phyloP scores from a whole-genome alignment of 2,113 vertebrate species.

The Semnornis frantzii region DNA sequence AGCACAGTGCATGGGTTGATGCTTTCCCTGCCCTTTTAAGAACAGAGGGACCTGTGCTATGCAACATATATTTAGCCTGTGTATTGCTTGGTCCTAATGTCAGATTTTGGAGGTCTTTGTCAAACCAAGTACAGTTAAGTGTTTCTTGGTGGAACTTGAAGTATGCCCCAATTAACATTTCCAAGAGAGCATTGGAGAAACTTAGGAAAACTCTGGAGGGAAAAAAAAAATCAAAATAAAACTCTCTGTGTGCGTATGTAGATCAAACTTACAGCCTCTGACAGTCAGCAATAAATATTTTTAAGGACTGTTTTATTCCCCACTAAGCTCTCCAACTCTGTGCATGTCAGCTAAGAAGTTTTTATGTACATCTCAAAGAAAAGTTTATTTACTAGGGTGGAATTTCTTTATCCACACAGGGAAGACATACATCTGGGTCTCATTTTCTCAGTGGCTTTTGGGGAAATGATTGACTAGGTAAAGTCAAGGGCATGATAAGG shows the following conservation, averaged over 20 bases:
- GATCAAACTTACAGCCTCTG: neutral
- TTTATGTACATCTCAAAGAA: neutral
- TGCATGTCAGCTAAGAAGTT: neutral
- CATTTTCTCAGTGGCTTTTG: neutral
- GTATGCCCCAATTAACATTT: neutral
- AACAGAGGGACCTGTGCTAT: neutral
- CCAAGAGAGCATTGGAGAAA: neutral
- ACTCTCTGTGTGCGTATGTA: neutral
- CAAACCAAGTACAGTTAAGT: neutral
- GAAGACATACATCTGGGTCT: neutral
- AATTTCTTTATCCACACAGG: no score
- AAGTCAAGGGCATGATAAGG: neutral
- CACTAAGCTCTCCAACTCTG: neutral
- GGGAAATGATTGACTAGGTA: neutral
- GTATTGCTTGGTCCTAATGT: neutral
- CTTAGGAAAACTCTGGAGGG: neutral
- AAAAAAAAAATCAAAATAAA: neutral
- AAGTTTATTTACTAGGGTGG: neutral
- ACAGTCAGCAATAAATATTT: slow-evolving; percentile 12
- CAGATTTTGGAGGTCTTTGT: neutral
- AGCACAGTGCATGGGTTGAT: neutral
- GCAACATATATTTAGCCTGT: neutral
- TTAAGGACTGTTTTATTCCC: slow-evolving; percentile 6
- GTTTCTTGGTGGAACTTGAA: neutral
- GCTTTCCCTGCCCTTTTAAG: neutral